Evolutionary conservation across 2,113 vertebrate genomes (phyloP), one percentile per base, ranked within the genome.

Genomic region (Pteruthius melanotis): DNA sequence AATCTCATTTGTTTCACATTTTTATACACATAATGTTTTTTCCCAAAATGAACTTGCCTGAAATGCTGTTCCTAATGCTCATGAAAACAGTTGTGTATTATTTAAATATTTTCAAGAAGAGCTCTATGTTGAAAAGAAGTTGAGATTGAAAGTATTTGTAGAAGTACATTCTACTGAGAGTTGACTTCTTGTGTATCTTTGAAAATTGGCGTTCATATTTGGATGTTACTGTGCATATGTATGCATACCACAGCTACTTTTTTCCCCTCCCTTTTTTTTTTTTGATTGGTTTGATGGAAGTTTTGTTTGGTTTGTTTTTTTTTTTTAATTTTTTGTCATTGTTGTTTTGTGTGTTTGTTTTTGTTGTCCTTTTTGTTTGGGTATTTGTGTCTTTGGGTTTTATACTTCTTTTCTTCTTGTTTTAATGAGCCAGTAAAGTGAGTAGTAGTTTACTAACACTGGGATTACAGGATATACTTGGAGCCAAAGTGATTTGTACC

Each of bases 201-300:
- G 59, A 77, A 90, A 93, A 60, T 31, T 39, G 10, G 2, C 24
- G 14, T 57, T 86, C 52, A 28, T 35, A 6, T 82, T 82, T 78
- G 79, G 39, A 54, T 40, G 31, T 20, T 63, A 3, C 30, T 77
- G 27, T 88, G 49, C 21, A 18, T 42, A n/a, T 10, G 10, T 40
- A 44, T 42, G 42, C 23, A 18, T 19, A 49, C 18, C 60, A 33
- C 30, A 56, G 21, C 10, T 72, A 33, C 8, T 19, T 63, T 24
- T 52, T 42, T 4, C 1, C 2, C 2, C 3, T 2, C 9, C 5
- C 16, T 13, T 5, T 16, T 30, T 5, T 16, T 30, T n/a, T 40
- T 15, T 44, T 1, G 17, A 21, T 56, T 44, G 8, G 13, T 13
- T 68, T 57, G 5, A 14, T 22, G 10, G 44, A 17, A 8, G 7